Evolutionary conservation across 2,888 invertebrate genomes (phyloP).

Genomic region (Mythimna vitellina): DNA sequence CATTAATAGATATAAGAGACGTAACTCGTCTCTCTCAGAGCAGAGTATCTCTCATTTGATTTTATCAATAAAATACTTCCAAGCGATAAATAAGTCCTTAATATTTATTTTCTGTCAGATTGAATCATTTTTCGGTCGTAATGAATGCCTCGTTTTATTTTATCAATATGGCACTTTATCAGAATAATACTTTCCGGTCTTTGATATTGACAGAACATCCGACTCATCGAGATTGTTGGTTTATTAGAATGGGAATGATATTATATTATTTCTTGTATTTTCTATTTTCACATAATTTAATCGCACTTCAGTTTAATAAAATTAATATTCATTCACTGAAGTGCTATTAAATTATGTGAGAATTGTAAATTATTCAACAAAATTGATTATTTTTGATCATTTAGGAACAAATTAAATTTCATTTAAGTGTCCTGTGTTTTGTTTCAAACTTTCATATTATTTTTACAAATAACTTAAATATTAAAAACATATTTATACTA

Average conservation of each 20-base stretch:
- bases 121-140: neutral
- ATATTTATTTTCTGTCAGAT: conserved; percentile 10
- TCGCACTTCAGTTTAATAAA: neutral
- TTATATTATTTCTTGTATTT: conserved; percentile 12
- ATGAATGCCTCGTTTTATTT: neutral
- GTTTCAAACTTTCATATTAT: too few relatives aligned
- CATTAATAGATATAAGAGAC: neutral
- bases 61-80: neutral
- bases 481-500: too few relatives aligned
- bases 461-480: too few relatives aligned
- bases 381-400: too few relatives aligned
- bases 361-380: conserved; percentile 37
- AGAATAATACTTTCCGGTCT: conserved; percentile 5
- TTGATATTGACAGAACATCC: conserved; percentile 2
- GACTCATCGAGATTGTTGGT: neutral
- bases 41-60: neutral
- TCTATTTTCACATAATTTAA: conserved; percentile 3
- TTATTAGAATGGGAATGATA: conserved; percentile 4
- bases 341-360: neutral
- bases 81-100: neutral
- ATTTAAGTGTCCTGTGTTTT: too few relatives aligned
- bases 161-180: conserved; percentile 17
- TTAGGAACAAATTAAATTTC: too few relatives aligned
- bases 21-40: neutral
- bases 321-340: too few relatives aligned